Evolutionary conservation across 1,140 invertebrate genomes (phyloP), one percentile per base, ranked within the genome.

Genomic region (Yoshiicerus persimilis): DNA sequence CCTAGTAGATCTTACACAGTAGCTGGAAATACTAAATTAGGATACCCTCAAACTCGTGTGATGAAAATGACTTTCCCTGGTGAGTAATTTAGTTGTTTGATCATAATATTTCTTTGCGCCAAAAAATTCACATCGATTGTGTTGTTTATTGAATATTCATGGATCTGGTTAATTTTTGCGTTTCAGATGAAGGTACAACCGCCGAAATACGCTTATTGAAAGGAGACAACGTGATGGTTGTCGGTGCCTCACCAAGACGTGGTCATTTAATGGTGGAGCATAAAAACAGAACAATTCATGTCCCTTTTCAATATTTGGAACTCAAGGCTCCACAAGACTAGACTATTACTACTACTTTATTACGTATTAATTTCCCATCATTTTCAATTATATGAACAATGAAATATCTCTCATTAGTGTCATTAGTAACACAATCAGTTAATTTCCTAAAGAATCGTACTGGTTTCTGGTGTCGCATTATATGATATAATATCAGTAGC

Each of bases 61-160:
- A 97, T 98, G 96, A 97, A 97, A 92, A 96, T 96, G 94, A 95
- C 96, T 89, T 98, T 96, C 93, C 96, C 96, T 92, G 95, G 95
- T 95, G 93, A 92, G 91, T 85, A 16, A 87, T 39, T 83, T 86
- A 83, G 2, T 23, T 6, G 3, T 10, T 70, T n/a, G n/a, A 30
- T 11, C 4, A 25, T 27, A 5, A 66, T 25, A 4, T 86, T n/a
- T n/a, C n/a, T n/a, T n/a, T n/a, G n/a, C n/a, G n/a, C n/a, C n/a
- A n/a, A n/a, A n/a, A n/a, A n/a, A n/a, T n/a, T n/a, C n/a, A n/a
- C n/a, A n/a, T n/a, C n/a, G n/a, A n/a, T n/a, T n/a, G n/a, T n/a
- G n/a, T n/a, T n/a, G n/a, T n/a, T n/a, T n/a, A n/a, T n/a, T n/a
- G n/a, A n/a, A n/a, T n/a, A n/a, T n/a, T n/a, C n/a, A n/a, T n/a